Evolutionary conservation across 2,888 invertebrate species (phyloP), one percentile per base, ranked within the genome.

Genomic region (Tipula confusa): DNA sequence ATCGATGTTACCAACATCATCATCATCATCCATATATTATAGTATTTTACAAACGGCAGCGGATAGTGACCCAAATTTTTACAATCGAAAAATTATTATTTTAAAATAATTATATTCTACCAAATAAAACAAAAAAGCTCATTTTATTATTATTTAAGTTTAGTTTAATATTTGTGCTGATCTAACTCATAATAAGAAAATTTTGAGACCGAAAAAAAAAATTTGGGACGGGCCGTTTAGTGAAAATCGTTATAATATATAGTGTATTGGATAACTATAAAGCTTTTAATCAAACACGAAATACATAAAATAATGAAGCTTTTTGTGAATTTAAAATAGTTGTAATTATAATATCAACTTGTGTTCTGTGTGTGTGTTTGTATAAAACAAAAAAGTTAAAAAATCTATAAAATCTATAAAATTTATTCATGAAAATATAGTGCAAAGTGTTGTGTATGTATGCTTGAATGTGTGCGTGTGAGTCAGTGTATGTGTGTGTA

Each of bases 1-100:
- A 80, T 80, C 80, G 80, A 80, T 80, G 80, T 80, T 80, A 64
- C 80, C 31, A 31, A 80, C 80, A 80, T 80, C 80, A 31, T 80
- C 80, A 80, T 80, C 80, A 64, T 64, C 64, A 64, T 64, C 64
- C 64, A 64, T 64, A 64, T 64, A 64, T 64, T 31, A 80, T 80
- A 80, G 80, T 80, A 80, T 80, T 80, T 31, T 82, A 82, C 64
- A 82, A 85, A 85, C 85, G 85, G 84, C 84, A 85, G 83, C 85
- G 85, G 83, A 84, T 85, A 85, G 85, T 86, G 86, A 86, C 86
- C 86, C 86, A 86, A 84, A 85, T 64, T 64, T 64, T 64, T 64
- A 64, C 64, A 24, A 24, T 24, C 64, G 64, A 24, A 64, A 64
- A 24, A 9, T 11, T 64, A 24, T 64, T 64, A 64, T 64, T 64